A percentile compares a stretch with the other conserved stretches of the same genome.
phyloP scores from a whole-genome alignment of 2,797 vertebrate genomes.

The Acrossocheilus fasciatus region DNA sequence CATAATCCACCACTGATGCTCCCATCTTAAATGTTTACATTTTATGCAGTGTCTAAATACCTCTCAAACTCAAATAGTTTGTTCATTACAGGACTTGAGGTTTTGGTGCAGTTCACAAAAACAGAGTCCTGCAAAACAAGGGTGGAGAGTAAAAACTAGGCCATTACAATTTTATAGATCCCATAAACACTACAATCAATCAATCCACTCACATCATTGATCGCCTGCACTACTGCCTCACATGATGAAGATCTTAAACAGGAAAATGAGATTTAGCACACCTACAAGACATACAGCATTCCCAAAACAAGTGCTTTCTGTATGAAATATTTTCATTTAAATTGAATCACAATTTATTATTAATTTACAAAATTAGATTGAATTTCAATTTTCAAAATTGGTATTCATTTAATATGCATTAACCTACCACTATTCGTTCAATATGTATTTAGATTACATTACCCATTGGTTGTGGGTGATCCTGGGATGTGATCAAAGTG shows the following conservation, averaged over 20 bases:
- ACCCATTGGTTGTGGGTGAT: conserved; percentile 68
- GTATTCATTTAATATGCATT: neutral
- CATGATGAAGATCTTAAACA: conserved; percentile 68
- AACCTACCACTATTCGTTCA: neutral
- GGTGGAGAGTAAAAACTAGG: neutral
- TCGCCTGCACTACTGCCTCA: conserved; percentile 75
- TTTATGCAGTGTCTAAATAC: conserved; percentile 63
- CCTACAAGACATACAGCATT: neutral
- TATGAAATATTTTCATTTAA: neutral
- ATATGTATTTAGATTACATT: conserved; percentile 2
- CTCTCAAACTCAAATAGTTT: conserved; percentile 89
- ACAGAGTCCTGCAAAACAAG: conserved; percentile 81
- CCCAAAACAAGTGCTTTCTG: neutral
- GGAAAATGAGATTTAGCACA: conserved; percentile 20
- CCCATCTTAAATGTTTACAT: neutral
- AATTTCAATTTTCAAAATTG: neutral
- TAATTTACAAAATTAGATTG: neutral
- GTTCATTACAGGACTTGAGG: conserved; percentile 73
- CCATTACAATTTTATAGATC: neutral
- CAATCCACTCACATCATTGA: conserved; percentile 82
- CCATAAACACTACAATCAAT: conserved; percentile 25
- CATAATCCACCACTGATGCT: neutral
- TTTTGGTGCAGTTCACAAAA: conserved; percentile 78
- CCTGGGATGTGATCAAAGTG: conserved; percentile 72
- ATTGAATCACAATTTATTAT: neutral